These are phyloP conservation scores for Gouania willdenowi DNA, from an alignment of 2,797 vertebrate species.

Conservation along the genomic window DNA sequence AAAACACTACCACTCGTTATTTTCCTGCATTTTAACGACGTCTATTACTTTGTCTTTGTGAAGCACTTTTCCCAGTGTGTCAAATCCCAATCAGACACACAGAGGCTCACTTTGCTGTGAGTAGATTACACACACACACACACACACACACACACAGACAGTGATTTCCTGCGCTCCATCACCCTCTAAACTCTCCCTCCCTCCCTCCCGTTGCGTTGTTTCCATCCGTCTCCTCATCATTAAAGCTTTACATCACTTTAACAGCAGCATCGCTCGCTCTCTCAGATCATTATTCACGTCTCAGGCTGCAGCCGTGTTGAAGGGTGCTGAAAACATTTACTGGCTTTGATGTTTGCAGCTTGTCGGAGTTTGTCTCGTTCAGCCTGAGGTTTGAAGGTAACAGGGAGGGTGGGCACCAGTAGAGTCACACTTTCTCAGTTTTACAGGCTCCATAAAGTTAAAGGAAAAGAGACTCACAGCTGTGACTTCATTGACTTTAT, in stretches of 20 bases:
- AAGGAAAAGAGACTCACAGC: too few relatives aligned
- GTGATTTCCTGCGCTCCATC: not conserved
- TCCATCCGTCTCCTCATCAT: not conserved
- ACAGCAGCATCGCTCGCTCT: not conserved
- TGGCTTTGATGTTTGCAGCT: constrained; percentile 40
- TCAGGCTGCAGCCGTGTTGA: constrained; percentile 28
- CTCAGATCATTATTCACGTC: constrained; percentile 32
- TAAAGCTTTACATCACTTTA: not conserved
- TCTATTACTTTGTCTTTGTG: too few relatives aligned
- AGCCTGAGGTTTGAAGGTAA: constrained; percentile 31
- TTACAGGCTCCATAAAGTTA: too few relatives aligned
- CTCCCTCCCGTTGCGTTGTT: not conserved
- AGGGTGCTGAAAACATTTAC: constrained; percentile 26
- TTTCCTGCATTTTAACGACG: too few relatives aligned
- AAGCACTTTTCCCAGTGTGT: too few relatives aligned
- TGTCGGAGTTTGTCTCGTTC: constrained; percentile 28
- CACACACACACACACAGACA: too few relatives aligned
- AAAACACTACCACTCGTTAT: too few relatives aligned
- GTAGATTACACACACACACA: not conserved
- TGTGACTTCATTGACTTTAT: too few relatives aligned
- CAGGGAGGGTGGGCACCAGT: constrained; percentile 13
- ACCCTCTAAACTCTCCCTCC: not conserved
- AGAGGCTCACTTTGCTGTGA: not conserved
- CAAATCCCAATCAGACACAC: too few relatives aligned
- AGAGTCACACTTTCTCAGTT: too few relatives aligned